Percentiles rank a stretch among this genome's conserved stretches.
Conservation (phyloP, 2,888 invertebrate genomes). For the Diabrotica balteata region DNA sequence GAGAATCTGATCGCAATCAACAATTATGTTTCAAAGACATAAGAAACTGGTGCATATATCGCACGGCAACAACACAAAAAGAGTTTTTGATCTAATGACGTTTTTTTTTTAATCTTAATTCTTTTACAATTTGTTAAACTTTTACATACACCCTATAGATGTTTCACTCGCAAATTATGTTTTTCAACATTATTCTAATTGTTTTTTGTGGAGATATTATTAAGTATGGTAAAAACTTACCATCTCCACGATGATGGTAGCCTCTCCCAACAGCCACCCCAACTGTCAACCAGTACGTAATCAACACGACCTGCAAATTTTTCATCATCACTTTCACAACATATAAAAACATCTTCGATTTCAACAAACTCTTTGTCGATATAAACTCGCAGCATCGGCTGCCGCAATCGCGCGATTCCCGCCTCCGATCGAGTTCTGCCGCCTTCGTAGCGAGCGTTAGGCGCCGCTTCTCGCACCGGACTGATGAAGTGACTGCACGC, state of each 20-base stretch:
- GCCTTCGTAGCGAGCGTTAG: constrained; percentile 13
- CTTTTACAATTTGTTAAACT: no score
- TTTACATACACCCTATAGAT: no score
- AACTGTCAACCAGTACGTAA: constrained; percentile 3
- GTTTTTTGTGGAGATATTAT: neutral
- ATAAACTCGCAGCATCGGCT: constrained; percentile 6
- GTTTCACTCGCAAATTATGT: no score
- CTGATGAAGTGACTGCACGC: constrained; percentile 12
- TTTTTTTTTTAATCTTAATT: no score
- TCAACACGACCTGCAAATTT: neutral
- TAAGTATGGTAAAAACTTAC: constrained; percentile 2
- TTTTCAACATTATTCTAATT: no score
- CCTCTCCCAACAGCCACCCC: constrained; percentile 5
- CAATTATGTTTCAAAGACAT: no score
- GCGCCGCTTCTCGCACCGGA: constrained; percentile 25
- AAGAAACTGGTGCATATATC: no score
- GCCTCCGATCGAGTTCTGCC: constrained; percentile 5
- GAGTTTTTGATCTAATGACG: no score
- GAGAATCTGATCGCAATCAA: no score
- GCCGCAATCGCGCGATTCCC: constrained; percentile 4
- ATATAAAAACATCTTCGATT: no score
- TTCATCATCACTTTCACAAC: constrained; percentile 15
- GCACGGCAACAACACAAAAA: no score
- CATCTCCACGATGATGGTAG: constrained; percentile 1
- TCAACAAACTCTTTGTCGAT: neutral